phyloP scores from a whole-genome alignment of 2,888 invertebrate species.

The Sarcophaga variegata region DNA sequence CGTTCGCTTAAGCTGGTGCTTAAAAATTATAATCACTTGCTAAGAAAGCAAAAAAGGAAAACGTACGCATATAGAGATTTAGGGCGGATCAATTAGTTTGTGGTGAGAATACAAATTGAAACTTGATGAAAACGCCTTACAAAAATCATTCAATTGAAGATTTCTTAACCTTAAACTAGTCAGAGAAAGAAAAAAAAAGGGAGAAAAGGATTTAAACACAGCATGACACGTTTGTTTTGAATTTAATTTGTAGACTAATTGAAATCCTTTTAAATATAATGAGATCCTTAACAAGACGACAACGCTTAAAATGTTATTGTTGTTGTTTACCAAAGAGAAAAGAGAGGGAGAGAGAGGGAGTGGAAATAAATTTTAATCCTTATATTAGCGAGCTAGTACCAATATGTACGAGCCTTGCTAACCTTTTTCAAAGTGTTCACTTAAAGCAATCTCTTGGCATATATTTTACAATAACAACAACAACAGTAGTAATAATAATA shows the following conservation, averaged over 20 bases:
- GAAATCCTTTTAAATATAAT: slow-evolving; percentile 80
- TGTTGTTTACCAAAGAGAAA: background rate
- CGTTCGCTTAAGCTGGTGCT: slow-evolving; percentile 36
- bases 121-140: slow-evolving; percentile 70
- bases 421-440: slow-evolving; percentile 24
- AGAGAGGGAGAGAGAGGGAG: background rate
- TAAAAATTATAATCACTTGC: slow-evolving; percentile 55
- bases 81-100: slow-evolving; percentile 79
- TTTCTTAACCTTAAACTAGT: slow-evolving; percentile 7
- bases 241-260: slow-evolving; percentile 80
- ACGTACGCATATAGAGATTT: slow-evolving; percentile 70
- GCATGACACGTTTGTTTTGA: slow-evolving; percentile 75
- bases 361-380: slow-evolving; percentile 75
- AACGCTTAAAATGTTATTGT: background rate
- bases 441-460: slow-evolving; percentile 18
- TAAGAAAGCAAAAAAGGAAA: background rate
- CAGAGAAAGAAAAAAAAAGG: slow-evolving; percentile 10
- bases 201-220: slow-evolving; percentile 48
- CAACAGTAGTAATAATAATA: background rate
- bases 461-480: slow-evolving; percentile 6
- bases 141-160: slow-evolving; percentile 31
- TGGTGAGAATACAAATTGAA: slow-evolving; percentile 79
- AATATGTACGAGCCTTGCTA: background rate
- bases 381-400: slow-evolving; percentile 13
- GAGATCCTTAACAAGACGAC: slow-evolving; percentile 69